Conservation (phyloP, 2,113 vertebrate species). For the Phyllopteryx taeniolatus region DNA sequence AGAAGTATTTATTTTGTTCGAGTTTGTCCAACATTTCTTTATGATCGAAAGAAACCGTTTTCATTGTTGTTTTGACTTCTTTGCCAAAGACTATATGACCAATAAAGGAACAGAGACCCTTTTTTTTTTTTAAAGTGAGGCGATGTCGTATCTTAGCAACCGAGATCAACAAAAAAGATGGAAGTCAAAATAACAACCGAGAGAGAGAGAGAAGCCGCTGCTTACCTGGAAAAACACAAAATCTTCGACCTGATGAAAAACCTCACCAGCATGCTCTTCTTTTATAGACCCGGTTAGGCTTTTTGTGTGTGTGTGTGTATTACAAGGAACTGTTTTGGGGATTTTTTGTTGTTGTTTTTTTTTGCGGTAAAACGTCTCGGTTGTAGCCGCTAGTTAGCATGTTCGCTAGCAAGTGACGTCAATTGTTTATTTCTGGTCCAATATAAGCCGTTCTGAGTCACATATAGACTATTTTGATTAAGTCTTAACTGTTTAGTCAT, state of each 20-base stretch:
- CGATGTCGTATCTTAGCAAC: constrained; percentile 67
- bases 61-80: background rate
- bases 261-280: constrained; percentile 66
- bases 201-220: constrained; percentile 46
- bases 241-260: constrained; percentile 62
- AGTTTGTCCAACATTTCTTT: too few relatives aligned
- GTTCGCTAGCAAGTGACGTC: background rate
- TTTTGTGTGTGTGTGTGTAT: background rate
- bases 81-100: background rate
- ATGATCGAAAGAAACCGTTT: too few relatives aligned
- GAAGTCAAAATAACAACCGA: constrained; percentile 53
- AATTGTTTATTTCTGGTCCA: background rate
- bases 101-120: background rate
- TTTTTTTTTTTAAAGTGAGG: background rate
- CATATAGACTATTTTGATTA: background rate
- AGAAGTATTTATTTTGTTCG: too few relatives aligned
- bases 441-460: too few relatives aligned
- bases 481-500: background rate
- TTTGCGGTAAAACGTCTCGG: background rate
- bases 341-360: background rate
- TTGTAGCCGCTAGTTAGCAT: background rate
- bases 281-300: constrained; percentile 64
- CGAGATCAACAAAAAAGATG: constrained; percentile 22
- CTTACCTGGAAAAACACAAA: constrained; percentile 64
- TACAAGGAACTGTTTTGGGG: background rate